These are phyloP conservation scores for Borostomias antarcticus DNA, from an alignment of 2,797 vertebrate genomes.

Conservation along the genomic window DNA sequence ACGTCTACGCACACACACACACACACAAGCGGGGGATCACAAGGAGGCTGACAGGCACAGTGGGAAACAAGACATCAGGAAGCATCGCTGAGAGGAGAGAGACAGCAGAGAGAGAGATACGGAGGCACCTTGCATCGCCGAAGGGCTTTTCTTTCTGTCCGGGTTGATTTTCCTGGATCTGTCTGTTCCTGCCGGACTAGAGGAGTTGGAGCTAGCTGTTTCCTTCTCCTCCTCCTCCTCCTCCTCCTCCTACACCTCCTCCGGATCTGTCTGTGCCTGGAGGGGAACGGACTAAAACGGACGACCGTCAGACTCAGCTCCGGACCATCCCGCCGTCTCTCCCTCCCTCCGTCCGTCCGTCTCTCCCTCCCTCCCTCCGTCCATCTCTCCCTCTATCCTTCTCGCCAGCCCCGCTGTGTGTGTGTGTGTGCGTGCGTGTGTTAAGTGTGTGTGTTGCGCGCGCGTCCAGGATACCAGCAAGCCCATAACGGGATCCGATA, in stretches of 20 bases:
- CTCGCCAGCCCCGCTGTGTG: conserved; percentile 37
- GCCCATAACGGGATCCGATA: neutral
- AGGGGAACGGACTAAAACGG: neutral
- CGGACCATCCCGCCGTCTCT: conserved; percentile 63
- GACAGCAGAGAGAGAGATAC: conserved; percentile 56
- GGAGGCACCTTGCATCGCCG: conserved; percentile 71
- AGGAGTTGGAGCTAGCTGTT: neutral
- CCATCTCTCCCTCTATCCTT: no score
- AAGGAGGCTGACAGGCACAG: conserved; percentile 60
- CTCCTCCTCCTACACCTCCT: no score
- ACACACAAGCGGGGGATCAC: conserved; percentile 4
- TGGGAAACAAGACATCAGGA: conserved; percentile 63
- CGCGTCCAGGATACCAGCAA: conserved; percentile 14
- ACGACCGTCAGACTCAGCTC: conserved; percentile 50
- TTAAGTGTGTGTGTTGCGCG: conserved; percentile 9
- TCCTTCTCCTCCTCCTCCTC: neutral
- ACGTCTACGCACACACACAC: conserved; percentile 7
- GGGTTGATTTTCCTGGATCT: conserved; percentile 34
- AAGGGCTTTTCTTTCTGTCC: conserved; percentile 62
- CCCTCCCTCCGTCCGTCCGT: neutral
- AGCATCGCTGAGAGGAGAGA: conserved; percentile 53
- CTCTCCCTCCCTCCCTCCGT: conserved; percentile 4
- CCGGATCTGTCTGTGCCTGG: neutral
- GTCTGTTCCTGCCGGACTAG: neutral
- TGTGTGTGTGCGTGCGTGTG: conserved; percentile 39